phyloP scores from a whole-genome alignment of 2,888 invertebrate genomes.

The Drosophila cyrtoloma region DNA sequence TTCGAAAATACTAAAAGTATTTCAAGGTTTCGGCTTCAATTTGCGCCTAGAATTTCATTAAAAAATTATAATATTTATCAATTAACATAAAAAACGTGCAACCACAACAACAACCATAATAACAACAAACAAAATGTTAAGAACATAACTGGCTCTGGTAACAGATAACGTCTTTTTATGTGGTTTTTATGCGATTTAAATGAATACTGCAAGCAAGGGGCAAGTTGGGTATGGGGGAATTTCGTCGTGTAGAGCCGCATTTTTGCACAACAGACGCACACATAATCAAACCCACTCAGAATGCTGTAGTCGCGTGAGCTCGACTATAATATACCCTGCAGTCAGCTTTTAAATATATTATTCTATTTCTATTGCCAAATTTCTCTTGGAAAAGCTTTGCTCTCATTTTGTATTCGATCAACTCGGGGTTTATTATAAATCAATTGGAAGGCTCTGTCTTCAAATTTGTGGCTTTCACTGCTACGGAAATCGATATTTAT shows the following conservation, averaged over 20 bases:
- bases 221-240: background rate
- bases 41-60: conserved; percentile 44
- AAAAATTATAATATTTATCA: conserved; percentile 57
- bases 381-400: background rate
- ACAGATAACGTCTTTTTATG: conserved; percentile 32
- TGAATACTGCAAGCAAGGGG: conserved; percentile 38
- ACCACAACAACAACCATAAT: conserved; percentile 26
- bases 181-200: conserved; percentile 71
- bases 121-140: conserved; percentile 13
- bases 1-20: conserved; percentile 30
- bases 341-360: rapidly evolving
- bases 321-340: background rate
- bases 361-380: background rate
- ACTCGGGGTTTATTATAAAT: background rate
- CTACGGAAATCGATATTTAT: background rate
- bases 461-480: background rate
- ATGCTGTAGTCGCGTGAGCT: background rate
- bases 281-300: background rate
- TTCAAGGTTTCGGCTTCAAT: conserved; percentile 44
- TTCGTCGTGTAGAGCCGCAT: conserved; percentile 24
- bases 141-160: conserved; percentile 46
- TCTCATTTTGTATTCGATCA: background rate
- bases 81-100: conserved; percentile 64
- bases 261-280: conserved; percentile 37
- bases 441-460: background rate